These are phyloP conservation scores for Chelonia mydas DNA, from an alignment of 2,797 vertebrate species.

Conservation along the genomic window DNA sequence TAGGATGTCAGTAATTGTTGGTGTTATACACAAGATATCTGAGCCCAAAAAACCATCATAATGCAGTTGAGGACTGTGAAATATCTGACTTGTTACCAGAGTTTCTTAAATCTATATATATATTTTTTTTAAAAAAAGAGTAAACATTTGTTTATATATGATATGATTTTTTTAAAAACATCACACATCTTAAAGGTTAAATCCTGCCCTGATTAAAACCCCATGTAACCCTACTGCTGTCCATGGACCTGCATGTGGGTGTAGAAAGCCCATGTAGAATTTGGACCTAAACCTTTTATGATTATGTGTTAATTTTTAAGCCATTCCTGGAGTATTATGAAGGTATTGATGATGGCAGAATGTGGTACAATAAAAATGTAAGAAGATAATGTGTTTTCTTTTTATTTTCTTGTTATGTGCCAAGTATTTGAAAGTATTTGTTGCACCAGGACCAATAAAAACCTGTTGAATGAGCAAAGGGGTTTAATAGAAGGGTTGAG, in stretches of 20 bases:
- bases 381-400: neutral
- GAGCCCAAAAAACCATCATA: neutral
- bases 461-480: slow-evolving; percentile 64
- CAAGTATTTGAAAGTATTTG: slow-evolving; percentile 31
- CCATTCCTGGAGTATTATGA: neutral
- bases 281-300: neutral
- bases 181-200: neutral
- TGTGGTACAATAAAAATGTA: neutral
- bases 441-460: slow-evolving; percentile 59
- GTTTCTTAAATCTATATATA: neutral
- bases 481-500: slow-evolving; percentile 49
- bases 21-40: neutral
- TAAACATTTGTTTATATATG: neutral
- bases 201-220: neutral
- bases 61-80: neutral
- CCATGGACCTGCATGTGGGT: neutral
- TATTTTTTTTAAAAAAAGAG: neutral
- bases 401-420: slow-evolving; percentile 20
- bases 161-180: neutral
- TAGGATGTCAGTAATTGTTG: neutral
- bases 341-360: slow-evolving; percentile 22
- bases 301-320: slow-evolving; percentile 16
- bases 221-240: neutral
- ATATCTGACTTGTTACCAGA: neutral
- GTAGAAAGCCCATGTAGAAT: neutral